Evolutionary conservation across 2,888 invertebrate genomes (phyloP).

Genomic region (Phytoseiulus persimilis): DNA sequence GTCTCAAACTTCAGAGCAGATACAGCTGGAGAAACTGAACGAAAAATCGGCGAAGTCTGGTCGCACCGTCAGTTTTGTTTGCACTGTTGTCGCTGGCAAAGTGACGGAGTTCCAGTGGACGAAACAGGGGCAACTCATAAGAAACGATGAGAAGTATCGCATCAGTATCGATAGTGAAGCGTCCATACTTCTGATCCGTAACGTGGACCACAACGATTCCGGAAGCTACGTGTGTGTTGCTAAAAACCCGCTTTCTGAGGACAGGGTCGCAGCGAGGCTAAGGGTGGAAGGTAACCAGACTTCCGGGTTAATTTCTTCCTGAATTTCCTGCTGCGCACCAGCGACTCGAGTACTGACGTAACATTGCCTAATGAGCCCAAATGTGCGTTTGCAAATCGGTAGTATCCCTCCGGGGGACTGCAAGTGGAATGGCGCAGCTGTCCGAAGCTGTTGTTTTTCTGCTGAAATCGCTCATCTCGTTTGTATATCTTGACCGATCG

Average conservation of each 20-base stretch:
- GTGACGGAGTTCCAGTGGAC: background rate
- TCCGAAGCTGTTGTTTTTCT: too few species aligned
- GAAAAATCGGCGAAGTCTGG: background rate
- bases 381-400: too few species aligned
- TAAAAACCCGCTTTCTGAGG: background rate
- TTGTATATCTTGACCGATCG: too few species aligned
- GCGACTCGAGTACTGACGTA: background rate
- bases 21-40: background rate
- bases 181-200: constrained; percentile 8
- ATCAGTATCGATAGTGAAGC: background rate
- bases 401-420: too few species aligned
- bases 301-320: too few species aligned
- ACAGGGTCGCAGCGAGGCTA: background rate
- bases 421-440: too few species aligned
- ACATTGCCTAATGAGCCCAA: too few species aligned
- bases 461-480: too few species aligned
- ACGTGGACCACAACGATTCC: constrained; percentile 8
- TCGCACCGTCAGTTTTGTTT: background rate
- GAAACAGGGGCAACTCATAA: background rate
- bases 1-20: background rate
- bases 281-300: constrained; percentile 1
- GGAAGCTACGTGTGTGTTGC: constrained; percentile 13
- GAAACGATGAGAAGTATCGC: background rate
- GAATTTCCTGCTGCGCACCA: background rate
- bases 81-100: background rate